These are phyloP conservation scores for Asarcornis scutulata DNA, from an alignment of 2,113 vertebrate species.

Conservation along the genomic window DNA sequence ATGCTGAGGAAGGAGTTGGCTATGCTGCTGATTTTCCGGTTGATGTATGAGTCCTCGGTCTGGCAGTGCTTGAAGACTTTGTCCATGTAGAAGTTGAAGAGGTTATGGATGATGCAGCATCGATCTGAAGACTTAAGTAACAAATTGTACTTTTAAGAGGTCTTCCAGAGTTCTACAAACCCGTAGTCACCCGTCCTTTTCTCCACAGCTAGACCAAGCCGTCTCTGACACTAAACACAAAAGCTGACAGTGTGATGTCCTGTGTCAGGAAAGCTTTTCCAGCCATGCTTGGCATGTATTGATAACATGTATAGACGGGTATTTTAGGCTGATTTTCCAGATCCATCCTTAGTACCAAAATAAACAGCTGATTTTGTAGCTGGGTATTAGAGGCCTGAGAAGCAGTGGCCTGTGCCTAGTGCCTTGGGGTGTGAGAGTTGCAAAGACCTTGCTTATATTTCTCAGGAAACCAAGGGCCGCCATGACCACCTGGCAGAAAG, in stretches of 20 bases:
- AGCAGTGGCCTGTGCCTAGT: fast-evolving
- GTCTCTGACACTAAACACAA: neutral
- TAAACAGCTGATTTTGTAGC: neutral
- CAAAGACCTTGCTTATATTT: neutral
- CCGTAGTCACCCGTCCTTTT: neutral
- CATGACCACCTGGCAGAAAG: neutral
- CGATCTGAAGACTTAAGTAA: slow-evolving; percentile 76
- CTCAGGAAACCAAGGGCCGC: neutral
- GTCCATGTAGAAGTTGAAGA: slow-evolving; percentile 89
- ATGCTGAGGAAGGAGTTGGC: slow-evolving; percentile 80
- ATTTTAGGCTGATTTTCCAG: neutral
- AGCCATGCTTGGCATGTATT: neutral
- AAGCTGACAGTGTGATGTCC: neutral
- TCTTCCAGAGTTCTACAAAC: neutral
- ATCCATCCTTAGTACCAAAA: neutral
- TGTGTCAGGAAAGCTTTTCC: neutral
- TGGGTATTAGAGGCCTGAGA: neutral
- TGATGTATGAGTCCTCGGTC: slow-evolving; percentile 4
- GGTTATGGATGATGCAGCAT: slow-evolving; percentile 85
- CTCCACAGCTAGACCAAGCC: neutral
- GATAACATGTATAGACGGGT: neutral
- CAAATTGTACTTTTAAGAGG: neutral
- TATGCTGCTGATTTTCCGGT: slow-evolving; percentile 76
- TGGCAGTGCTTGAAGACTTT: slow-evolving; percentile 86
- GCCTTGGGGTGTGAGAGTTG: neutral